A percentile compares a stretch with the other conserved stretches of the same genome.
These are phyloP conservation scores for Tragelaphus scriptus DNA, from an alignment of 2,113 vertebrate genomes.

Conservation along the genomic window DNA sequence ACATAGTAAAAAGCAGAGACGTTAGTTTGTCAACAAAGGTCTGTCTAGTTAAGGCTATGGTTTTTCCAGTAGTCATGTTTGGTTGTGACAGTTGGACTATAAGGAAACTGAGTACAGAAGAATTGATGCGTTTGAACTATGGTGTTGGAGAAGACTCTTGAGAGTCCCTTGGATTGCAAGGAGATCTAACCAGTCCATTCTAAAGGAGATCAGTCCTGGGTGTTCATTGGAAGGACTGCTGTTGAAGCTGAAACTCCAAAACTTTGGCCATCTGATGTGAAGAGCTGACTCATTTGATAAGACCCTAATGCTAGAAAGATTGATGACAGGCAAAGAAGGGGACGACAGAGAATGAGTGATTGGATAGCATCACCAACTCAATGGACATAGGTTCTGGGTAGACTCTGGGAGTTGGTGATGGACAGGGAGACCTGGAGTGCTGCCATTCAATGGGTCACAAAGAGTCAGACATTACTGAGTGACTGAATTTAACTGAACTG, in stretches of 20 bases:
- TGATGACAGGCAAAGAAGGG: too few species aligned
- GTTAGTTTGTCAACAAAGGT: not conserved
- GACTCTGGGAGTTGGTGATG: not conserved
- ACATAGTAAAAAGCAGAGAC: not conserved
- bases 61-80: not conserved
- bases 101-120: not conserved
- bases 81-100: not conserved
- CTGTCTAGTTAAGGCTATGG: not conserved
- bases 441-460: not conserved
- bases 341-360: too few species aligned
- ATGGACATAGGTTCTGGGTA: not conserved
- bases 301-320: too few species aligned
- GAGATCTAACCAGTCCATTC: not conserved
- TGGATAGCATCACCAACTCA: not conserved
- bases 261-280: too few species aligned
- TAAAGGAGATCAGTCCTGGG: not conserved
- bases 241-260: not conserved
- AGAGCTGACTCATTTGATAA: too few species aligned
- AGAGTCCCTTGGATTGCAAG: not conserved
- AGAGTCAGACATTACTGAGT: not conserved
- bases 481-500: not conserved
- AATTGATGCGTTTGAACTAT: not conserved
- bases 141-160: not conserved
- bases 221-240: not conserved
- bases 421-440: not conserved